Evolutionary conservation across 2,888 invertebrate species (phyloP).

Genomic region (Molorchus minor): DNA sequence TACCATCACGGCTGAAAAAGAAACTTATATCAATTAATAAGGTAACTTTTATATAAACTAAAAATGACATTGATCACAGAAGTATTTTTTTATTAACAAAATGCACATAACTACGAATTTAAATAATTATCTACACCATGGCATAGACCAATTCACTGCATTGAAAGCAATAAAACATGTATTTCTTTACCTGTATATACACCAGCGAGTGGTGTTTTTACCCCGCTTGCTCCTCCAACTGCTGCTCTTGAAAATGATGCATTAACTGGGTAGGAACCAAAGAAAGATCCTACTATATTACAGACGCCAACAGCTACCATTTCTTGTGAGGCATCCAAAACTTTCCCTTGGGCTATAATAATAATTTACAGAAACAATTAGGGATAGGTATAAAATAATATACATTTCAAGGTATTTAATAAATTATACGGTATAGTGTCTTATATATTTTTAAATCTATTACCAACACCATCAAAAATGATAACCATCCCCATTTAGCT

Average conservation of each 20-base stretch:
- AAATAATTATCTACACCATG: too few species aligned
- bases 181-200: conserved; percentile 74
- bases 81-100: too few species aligned
- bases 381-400: too few species aligned
- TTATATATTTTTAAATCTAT: too few species aligned
- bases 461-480: too few species aligned
- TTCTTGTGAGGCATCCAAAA: conserved; percentile 82
- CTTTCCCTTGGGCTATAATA: conserved; percentile 70
- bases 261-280: conserved; percentile 80
- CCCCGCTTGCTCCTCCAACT: conserved; percentile 83
- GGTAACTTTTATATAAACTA: background rate
- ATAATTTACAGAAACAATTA: too few species aligned
- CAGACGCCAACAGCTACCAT: conserved; percentile 80
- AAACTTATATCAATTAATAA: background rate
- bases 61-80: too few species aligned
- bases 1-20: conserved; percentile 64
- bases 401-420: too few species aligned
- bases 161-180: conserved; percentile 7
- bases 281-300: conserved; percentile 78
- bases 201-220: conserved; percentile 78
- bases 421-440: too few species aligned
- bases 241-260: conserved; percentile 81
- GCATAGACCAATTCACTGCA: too few species aligned
- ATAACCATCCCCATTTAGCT: too few species aligned
- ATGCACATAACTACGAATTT: too few species aligned